Percentiles rank a stretch among this genome's conserved stretches.
These are phyloP conservation scores for Calameuta idolon DNA, from an alignment of 2,888 invertebrate species.

Conservation along the genomic window DNA sequence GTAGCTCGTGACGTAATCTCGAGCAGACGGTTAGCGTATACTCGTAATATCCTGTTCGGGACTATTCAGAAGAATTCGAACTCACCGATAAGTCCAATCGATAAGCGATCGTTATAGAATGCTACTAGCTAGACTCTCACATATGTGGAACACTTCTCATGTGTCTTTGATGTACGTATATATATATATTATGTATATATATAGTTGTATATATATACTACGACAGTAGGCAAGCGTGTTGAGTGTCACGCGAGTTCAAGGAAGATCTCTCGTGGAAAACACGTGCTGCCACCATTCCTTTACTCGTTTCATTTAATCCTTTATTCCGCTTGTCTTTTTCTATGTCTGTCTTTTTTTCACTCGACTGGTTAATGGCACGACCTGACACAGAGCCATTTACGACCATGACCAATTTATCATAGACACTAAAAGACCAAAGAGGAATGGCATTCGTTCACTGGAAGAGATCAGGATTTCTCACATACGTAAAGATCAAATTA, in stretches of 20 bases:
- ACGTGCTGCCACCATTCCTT: background rate
- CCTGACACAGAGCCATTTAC: background rate
- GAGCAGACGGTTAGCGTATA: background rate
- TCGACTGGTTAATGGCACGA: background rate
- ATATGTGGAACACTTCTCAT: background rate
- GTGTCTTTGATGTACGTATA: background rate
- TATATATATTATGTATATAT: too few relatives aligned
- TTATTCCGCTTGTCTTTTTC: background rate
- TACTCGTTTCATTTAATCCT: background rate
- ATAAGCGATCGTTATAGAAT: background rate
- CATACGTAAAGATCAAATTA: background rate
- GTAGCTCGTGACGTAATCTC: background rate
- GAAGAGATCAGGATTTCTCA: background rate
- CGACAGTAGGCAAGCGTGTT: slow-evolving; percentile 18
- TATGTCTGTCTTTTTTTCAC: background rate
- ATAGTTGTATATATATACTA: slow-evolving; percentile 1
- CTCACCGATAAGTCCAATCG: background rate
- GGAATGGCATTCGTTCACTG: background rate
- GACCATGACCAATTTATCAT: background rate
- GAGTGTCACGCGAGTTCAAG: slow-evolving; percentile 24
- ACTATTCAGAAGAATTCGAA: background rate
- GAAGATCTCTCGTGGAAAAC: background rate
- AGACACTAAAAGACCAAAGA: background rate
- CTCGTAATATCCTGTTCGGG: background rate
- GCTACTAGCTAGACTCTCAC: background rate